Conservation (phyloP, 2,888 invertebrate genomes). For the Epirrhoe alternata region DNA sequence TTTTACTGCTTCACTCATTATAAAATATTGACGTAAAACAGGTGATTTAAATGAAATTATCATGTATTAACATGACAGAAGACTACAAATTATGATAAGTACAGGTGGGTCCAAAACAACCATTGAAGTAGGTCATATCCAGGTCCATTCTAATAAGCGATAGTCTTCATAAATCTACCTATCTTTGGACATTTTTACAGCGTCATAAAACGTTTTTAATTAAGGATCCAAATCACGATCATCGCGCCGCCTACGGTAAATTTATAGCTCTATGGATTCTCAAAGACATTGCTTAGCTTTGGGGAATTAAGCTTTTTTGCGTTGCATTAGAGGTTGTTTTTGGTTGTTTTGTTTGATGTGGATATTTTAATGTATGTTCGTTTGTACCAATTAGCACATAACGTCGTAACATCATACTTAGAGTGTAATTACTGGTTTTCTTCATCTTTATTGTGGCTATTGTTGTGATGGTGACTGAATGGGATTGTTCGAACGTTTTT, state of each 20-base stretch:
- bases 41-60: conserved; percentile 14
- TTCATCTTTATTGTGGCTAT: conserved; percentile 41
- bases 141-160: conserved; percentile 50
- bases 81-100: conserved; percentile 22
- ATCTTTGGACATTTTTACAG: conserved; percentile 75
- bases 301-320: conserved; percentile 10
- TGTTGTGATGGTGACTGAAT: conserved; percentile 41
- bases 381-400: conserved; percentile 66
- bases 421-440: conserved; percentile 45
- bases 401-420: conserved; percentile 46
- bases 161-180: conserved; percentile 53
- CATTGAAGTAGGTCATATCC: conserved; percentile 39
- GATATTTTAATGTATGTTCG: conserved; percentile 37
- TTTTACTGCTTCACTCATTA: background rate
- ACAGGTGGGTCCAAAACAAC: conserved; percentile 35
- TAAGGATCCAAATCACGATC: conserved; percentile 76
- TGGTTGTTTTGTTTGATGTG: conserved; percentile 11
- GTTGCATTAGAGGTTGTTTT: conserved; percentile 21
- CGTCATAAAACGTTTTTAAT: conserved; percentile 81
- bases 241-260: conserved; percentile 60
- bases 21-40: background rate
- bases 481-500: conserved; percentile 38
- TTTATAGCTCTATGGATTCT: conserved; percentile 46
- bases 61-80: conserved; percentile 18
- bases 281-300: conserved; percentile 23